Evolutionary conservation across 2,888 invertebrate genomes (phyloP), one percentile per base, ranked within the genome.

Genomic region (Antitype chi): DNA sequence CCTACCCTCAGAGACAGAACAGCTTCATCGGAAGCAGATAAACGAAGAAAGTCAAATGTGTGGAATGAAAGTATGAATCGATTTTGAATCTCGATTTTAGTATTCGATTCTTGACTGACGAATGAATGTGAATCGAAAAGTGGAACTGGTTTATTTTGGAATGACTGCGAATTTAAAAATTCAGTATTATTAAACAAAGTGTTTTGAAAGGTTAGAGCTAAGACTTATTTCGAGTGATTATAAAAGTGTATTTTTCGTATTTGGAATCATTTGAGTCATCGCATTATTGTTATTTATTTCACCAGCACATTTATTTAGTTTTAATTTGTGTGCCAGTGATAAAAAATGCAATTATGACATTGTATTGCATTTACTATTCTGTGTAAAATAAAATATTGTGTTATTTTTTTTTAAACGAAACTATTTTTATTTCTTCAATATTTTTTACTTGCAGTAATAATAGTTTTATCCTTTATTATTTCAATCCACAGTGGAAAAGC

Each of bases 1-100:
- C 91, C n/a, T 95, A 92, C 81, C 93, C 93, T 3, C 90, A 89
- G 70, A 93, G 92, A 62, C 91, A 87, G 0, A 95, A 92, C 77
- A 76, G 80, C 43, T 95, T 94, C 66, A 81, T 91, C 49, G 85
- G 82, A 5, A 25, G 63, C 20, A 85, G 75, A 70, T 86, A 86
- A 83, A 59, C 11, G 28, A 55, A 60, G 23, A 72, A 68, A 23
- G 8, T 55, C 8, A 11, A 47, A 11, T 43, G 15, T 20, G 13
- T 55, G 15, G 67, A 71, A 74, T 38, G 17, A 78, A 57, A 20
- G 59, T 52, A 43, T 53, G 69, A 25, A 85, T 75, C 52, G 62
- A 73, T 75, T 59, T 75, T 15, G 57, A 55, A 69, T 69, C 32
- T 66, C 32, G 47, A 71, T 74, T 77, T 63, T 59, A 15, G 17